phyloP scores from a whole-genome alignment of 2,113 vertebrate genomes.

The Dipodomys stephensi region DNA sequence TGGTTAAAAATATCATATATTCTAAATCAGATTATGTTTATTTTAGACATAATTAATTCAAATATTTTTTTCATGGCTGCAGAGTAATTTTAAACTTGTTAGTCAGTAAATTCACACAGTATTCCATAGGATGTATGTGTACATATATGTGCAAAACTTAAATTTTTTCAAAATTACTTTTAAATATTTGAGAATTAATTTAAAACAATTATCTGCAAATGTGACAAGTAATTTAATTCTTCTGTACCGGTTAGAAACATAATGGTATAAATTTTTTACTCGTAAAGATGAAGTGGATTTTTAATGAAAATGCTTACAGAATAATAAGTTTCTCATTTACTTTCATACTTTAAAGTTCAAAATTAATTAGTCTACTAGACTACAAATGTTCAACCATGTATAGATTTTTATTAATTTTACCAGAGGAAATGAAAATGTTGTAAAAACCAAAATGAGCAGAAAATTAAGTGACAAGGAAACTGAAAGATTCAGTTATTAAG shows the following conservation, averaged over 20 bases:
- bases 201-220: neutral
- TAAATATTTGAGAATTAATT: neutral
- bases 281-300: constrained; percentile 5
- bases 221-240: neutral
- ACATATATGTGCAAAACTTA: neutral
- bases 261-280: neutral
- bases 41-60: constrained; percentile 50
- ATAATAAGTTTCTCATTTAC: constrained; percentile 30
- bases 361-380: constrained; percentile 57
- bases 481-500: neutral
- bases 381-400: neutral
- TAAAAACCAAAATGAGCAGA: constrained; percentile 36
- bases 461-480: constrained; percentile 22
- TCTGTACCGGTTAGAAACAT: neutral
- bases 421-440: constrained; percentile 50
- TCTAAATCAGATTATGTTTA: neutral
- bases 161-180: neutral
- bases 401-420: constrained; percentile 35
- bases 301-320: constrained; percentile 3
- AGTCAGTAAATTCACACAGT: neutral
- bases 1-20: constrained; percentile 25
- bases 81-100: neutral
- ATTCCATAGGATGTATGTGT: neutral
- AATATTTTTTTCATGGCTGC: neutral
- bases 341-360: constrained; percentile 43